Evolutionary conservation across 1,140 invertebrate genomes (phyloP), one percentile per base, ranked within the genome.

Genomic region (Zaprionus ornatus): DNA sequence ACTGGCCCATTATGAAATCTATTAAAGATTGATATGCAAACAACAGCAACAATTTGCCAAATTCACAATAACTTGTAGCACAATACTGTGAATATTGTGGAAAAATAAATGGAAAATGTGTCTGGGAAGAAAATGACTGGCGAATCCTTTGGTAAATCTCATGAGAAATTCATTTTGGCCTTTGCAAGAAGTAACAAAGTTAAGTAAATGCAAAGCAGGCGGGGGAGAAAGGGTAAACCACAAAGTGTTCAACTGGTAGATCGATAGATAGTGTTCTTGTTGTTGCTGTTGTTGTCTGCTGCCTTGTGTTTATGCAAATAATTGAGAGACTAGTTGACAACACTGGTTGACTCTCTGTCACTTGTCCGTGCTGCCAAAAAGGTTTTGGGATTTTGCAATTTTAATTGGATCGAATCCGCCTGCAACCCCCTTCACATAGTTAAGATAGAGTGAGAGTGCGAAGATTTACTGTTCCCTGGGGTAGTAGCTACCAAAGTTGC

Each of bases 301-400:
- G 45, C 50, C 29, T 69, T 62, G 29, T 64, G 73, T 59, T 70
- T 70, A 71, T 75, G 73, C 67, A 75, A 70, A 75, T 75, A 71
- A 75, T 71, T 75, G 60, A 70, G 42, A 62, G 61, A 55, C 54
- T n/a, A 75, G 73, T 50, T 75, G 67, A 70, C 73, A 70, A 60
- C 25, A 70, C 62, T 59, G 21, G 55, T 69, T 74, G 72, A 62
- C 65, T 61, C 35, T 52, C 29, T 68, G 70, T 62, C 56, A 42
- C 40, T 40, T n/a, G 50, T 29, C 29, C 19, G 42, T 37, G 45
- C 66, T 62, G 72, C 40, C 66, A 63, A 48, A 37, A 59, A 57
- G 65, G 40, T 69, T 69, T 62, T 62, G 4, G 59, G 50, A 35
- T 35, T 57, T 59, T 75, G 73, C 73, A 75, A 71, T 70, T 70